Percentiles rank a stretch among this genome's conserved stretches.
Evolutionary conservation across 2,888 invertebrate genomes (phyloP).

Genomic region (Rhopalosiphum nymphaeae): DNA sequence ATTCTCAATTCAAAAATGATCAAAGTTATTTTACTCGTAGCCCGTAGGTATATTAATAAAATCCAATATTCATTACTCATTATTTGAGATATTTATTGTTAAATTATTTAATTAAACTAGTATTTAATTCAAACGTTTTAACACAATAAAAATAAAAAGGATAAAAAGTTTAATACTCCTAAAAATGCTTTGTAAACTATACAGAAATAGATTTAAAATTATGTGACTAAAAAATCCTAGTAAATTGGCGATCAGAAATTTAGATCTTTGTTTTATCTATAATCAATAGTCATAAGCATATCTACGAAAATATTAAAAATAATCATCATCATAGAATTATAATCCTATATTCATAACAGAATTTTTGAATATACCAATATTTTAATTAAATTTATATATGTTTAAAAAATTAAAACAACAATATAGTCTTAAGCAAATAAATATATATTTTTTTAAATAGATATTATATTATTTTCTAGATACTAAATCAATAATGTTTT

Average conservation of each 20-base stretch:
- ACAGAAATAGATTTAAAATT: too few species aligned
- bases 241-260: too few species aligned
- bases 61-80: neutral
- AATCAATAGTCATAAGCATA: too few species aligned
- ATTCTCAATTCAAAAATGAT: neutral
- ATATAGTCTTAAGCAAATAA: neutral
- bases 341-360: neutral
- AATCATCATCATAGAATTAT: neutral
- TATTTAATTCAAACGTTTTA: neutral
- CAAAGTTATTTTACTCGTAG: neutral
- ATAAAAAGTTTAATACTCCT: neutral
- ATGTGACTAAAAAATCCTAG: too few species aligned
- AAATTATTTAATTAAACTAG: neutral
- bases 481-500: neutral
- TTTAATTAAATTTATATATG: neutral
- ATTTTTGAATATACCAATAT: neutral
- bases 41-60: too few species aligned
- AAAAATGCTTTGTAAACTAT: neutral
- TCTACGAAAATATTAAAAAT: neutral
- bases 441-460: neutral
- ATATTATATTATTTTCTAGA: neutral
- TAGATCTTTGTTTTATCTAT: too few species aligned
- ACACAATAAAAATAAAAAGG: neutral
- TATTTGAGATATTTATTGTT: neutral
- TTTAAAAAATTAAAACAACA: neutral